A percentile compares a stretch with the other conserved stretches of the same genome.
phyloP scores from a whole-genome alignment of 2,797 vertebrate genomes.

The Catamblyrhynchus diadema region DNA sequence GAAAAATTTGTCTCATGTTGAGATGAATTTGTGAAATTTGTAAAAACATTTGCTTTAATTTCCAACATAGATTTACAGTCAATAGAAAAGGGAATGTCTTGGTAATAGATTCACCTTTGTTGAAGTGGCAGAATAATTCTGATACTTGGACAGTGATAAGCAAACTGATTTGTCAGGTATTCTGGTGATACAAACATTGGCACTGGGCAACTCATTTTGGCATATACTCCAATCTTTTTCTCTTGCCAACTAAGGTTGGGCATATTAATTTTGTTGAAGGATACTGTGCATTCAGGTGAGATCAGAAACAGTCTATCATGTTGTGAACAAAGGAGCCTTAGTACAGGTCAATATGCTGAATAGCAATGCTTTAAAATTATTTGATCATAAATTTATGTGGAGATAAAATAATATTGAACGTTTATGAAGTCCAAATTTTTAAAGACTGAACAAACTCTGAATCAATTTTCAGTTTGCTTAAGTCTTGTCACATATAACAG shows the following conservation, averaged over 20 bases:
- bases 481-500: not conserved
- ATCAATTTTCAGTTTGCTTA: not conserved
- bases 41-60: not conserved
- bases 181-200: not conserved
- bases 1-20: not conserved
- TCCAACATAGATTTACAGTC: not conserved
- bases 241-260: not conserved
- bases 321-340: not conserved
- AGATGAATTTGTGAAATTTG: not conserved
- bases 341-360: not conserved
- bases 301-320: not conserved
- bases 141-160: not conserved
- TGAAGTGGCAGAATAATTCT: not conserved
- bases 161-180: not conserved
- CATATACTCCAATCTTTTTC: not conserved
- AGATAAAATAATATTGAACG: not conserved
- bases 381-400: not conserved
- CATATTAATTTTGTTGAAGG: not conserved
- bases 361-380: not conserved
- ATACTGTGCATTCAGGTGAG: not conserved
- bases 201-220: not conserved
- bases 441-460: not conserved
- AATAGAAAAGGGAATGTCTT: not conserved
- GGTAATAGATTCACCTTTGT: not conserved
- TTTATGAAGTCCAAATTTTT: not conserved